Percentiles rank a stretch among this genome's conserved stretches.
Evolutionary conservation across 2,113 vertebrate species (phyloP).

Genomic region (Vulpes ferrilata): DNA sequence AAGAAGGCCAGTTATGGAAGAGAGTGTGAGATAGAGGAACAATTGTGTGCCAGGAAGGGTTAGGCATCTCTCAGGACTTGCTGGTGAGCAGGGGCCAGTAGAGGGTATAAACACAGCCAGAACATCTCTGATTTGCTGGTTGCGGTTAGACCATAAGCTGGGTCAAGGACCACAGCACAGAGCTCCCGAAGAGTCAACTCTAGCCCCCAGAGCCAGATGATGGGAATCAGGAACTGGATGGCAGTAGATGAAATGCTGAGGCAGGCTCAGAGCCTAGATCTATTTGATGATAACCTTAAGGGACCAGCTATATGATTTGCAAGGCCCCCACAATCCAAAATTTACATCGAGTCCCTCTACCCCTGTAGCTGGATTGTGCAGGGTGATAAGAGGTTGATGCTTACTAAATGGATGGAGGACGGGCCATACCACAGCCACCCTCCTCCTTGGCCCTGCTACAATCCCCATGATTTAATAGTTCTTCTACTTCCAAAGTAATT

Average conservation of each 20-base stretch:
- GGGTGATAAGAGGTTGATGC: background rate
- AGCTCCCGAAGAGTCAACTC: background rate
- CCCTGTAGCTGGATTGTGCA: accelerated
- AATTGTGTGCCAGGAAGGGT: background rate
- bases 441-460: background rate
- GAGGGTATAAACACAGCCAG: background rate
- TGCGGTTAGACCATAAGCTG: background rate
- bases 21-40: background rate
- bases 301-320: background rate
- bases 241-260: background rate
- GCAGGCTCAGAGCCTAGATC: accelerated
- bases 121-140: background rate
- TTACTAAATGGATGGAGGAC: accelerated
- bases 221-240: background rate
- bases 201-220: background rate
- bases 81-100: background rate
- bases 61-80: background rate
- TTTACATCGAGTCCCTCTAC: accelerated
- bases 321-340: too few relatives aligned
- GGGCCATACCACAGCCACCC: background rate
- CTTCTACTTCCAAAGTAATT: background rate
- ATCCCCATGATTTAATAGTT: accelerated
- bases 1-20: background rate
- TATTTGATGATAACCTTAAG: background rate
- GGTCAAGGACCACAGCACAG: too few relatives aligned